These are phyloP conservation scores for Pachypanchax playfairii DNA, from an alignment of 2,113 vertebrate genomes.

Conservation along the genomic window DNA sequence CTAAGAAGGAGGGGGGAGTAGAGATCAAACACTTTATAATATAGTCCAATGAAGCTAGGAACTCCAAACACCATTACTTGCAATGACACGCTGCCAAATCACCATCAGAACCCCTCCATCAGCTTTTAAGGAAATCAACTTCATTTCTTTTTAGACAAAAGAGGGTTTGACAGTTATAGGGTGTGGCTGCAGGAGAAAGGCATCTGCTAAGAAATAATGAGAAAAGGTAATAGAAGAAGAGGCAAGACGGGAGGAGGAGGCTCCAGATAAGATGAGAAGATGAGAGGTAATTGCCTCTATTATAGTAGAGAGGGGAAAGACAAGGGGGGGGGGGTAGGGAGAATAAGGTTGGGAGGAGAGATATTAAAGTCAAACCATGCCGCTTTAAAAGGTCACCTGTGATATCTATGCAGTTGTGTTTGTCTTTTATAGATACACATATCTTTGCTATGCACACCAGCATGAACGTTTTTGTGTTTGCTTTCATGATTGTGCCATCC, in stretches of 20 bases:
- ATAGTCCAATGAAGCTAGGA: constrained; percentile 65
- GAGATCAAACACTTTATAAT: constrained; percentile 78
- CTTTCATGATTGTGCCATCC: constrained; percentile 11
- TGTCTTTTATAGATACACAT: constrained; percentile 19
- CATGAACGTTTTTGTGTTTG: constrained; percentile 1
- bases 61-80: constrained; percentile 69
- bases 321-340: constrained; percentile 6
- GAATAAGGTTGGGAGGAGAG: neutral
- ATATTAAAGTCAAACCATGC: constrained; percentile 51
- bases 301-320: constrained; percentile 49
- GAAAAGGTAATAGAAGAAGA: constrained; percentile 30
- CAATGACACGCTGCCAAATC: constrained; percentile 74
- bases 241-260: constrained; percentile 34
- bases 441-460: constrained; percentile 1
- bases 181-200: constrained; percentile 18
- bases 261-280: constrained; percentile 64
- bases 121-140: constrained; percentile 68
- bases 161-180: constrained; percentile 48
- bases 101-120: constrained; percentile 69
- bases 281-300: constrained; percentile 74
- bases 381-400: constrained; percentile 68
- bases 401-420: constrained; percentile 42
- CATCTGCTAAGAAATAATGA: constrained; percentile 27
- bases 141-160: constrained; percentile 48
- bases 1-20: constrained; percentile 52